phyloP scores from a whole-genome alignment of 2,113 vertebrate genomes.

The Hylia prasina region DNA sequence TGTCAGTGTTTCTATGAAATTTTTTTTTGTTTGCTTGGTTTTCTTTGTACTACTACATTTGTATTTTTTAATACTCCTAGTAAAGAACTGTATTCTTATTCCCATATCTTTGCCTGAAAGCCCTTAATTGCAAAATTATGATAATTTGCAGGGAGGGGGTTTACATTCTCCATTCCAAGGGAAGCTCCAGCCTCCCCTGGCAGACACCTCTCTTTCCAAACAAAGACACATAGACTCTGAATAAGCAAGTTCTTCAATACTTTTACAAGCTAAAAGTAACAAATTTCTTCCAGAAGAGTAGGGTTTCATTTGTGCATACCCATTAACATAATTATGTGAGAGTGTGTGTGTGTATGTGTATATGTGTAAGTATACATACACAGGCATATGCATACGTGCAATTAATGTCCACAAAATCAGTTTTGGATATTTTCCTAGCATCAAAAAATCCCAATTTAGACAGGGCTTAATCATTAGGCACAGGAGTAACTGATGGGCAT shows the following conservation, averaged over 20 bases:
- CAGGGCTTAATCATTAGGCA: background rate
- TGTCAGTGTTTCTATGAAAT: too few relatives aligned
- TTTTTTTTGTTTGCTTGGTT: too few relatives aligned
- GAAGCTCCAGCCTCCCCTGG: too few relatives aligned
- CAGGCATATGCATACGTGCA: rapidly evolving
- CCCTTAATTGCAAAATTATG: too few relatives aligned
- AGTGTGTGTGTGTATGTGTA: too few relatives aligned
- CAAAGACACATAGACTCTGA: background rate
- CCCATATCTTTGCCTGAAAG: too few relatives aligned
- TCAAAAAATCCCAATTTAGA: background rate
- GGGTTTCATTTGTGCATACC: background rate
- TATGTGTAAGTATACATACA: background rate
- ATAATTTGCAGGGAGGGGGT: too few relatives aligned
- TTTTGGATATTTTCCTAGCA: background rate
- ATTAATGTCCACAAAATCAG: background rate
- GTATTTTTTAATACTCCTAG: too few relatives aligned
- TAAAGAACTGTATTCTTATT: too few relatives aligned
- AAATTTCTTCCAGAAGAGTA: background rate
- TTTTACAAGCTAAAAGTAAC: background rate
- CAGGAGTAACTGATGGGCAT: background rate
- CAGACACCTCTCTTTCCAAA: too few relatives aligned
- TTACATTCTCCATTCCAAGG: too few relatives aligned
- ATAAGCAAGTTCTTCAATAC: background rate
- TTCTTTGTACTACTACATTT: too few relatives aligned
- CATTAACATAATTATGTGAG: background rate